Conservation (phyloP, 2,113 vertebrate genomes). For the Rostratula benghalensis region DNA sequence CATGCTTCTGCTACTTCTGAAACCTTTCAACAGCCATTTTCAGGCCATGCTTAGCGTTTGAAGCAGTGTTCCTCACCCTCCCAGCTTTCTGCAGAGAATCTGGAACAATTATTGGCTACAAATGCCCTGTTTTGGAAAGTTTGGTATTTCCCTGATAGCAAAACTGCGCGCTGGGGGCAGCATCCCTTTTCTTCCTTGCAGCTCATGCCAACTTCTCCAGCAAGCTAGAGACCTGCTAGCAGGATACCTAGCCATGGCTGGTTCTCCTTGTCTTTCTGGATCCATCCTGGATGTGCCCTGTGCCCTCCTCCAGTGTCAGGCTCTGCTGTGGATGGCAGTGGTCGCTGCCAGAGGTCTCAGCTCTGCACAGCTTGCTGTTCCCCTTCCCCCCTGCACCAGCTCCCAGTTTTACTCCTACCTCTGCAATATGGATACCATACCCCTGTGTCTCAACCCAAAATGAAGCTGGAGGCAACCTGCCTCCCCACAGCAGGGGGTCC, state of each 20-base stretch:
- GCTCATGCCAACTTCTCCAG: not conserved
- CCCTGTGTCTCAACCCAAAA: not conserved
- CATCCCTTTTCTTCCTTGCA: not conserved
- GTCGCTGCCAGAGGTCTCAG: not conserved
- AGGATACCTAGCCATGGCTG: not conserved
- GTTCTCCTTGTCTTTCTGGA: not conserved
- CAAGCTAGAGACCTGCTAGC: not conserved
- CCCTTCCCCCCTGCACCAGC: not conserved
- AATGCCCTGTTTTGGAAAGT: not conserved
- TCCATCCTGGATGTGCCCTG: not conserved
- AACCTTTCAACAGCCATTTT: not conserved
- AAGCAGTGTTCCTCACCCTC: not conserved
- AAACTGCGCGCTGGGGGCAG: not conserved
- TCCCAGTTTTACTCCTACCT: not conserved
- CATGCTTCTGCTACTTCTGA: not conserved
- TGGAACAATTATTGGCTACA: not conserved
- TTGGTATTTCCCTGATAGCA: not conserved
- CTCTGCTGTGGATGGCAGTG: not conserved
- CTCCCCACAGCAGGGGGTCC: not conserved
- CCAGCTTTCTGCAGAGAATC: not conserved
- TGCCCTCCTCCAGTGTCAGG: fast-evolving
- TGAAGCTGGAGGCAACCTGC: not conserved
- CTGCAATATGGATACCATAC: not conserved
- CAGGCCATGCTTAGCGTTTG: not conserved
- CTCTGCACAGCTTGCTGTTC: not conserved